Base-by-base conservation (phyloP, 2,113 vertebrate genomes). In the Lepus europaeus region DNA sequence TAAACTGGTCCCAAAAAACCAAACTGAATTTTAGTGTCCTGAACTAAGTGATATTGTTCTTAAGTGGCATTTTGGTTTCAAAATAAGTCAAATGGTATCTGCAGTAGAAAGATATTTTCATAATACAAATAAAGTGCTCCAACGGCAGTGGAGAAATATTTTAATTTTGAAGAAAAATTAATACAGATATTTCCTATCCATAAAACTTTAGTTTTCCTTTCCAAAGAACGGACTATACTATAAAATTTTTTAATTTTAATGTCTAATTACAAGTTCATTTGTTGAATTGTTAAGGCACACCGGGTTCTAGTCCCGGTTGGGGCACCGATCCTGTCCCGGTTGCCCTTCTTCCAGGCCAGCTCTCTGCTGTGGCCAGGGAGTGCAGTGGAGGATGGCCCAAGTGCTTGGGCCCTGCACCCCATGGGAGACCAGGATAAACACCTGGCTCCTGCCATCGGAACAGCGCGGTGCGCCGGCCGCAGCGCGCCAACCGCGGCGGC, bases 111-210 rank as follows among this genome's bases (percentile, higher is more conserved):
- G 11, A 1, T 79, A 68, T 29, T 95, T 94, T 45, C 14, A 25
- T n/a, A 76, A 33, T n/a, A 51, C 9, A 74, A 79, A 33, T 45
- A 91, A 45, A 85, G n/a, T 64, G 2, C 8, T 49, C 9, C 80
- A 56, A n/a, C 29, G 19, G 2, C 3, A 61, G 4, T 68, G 13
- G 72, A 20, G 51, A 90, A 94, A 33, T 70, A 31, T n/a, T 13
- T 39, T 9, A n/a, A 20, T 66, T 92, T 95, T 95, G 78, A 87
- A 76, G 49, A 88, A 69, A n/a, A 90, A 90, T 51, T 29, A 2
- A 29, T 14, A 64, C 14, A 76, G 31, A 6, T 36, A 11, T 72
- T 90, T 84, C 23, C 53, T 68, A 31, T 59, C 3, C 22, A 90
- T 45, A 77, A 68, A 33, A 56, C 3, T 49, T 29, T 45, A 76